phyloP scores from a whole-genome alignment of 2,888 invertebrate species.

The Hyles lineata region DNA sequence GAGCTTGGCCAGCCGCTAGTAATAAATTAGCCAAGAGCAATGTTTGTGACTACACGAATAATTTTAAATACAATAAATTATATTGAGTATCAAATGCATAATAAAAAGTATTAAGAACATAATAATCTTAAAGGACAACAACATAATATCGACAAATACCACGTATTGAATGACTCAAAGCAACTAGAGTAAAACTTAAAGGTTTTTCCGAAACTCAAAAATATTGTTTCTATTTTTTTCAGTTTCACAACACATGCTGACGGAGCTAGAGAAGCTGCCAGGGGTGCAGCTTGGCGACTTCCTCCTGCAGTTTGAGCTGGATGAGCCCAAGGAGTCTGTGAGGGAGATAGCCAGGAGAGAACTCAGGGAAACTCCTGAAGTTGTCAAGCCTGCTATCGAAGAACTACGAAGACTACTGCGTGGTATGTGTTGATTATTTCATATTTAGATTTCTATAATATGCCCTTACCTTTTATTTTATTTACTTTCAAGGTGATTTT shows the following conservation, averaged over 20 bases:
- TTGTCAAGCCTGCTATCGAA: constrained; percentile 82
- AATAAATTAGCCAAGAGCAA: too few species aligned
- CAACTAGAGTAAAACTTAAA: too few species aligned
- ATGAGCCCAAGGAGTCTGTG: constrained; percentile 86
- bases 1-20: too few species aligned
- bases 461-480: too few species aligned
- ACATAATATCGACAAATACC: too few species aligned
- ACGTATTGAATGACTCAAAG: too few species aligned
- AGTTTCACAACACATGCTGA: constrained; percentile 90
- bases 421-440: constrained; percentile 70
- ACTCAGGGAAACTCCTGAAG: constrained; percentile 88
- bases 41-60: too few species aligned
- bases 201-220: background rate
- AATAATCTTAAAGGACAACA: too few species aligned
- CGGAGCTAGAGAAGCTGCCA: constrained; percentile 88
- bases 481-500: too few species aligned
- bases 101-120: too few species aligned
- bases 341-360: constrained; percentile 88
- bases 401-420: constrained; percentile 85
- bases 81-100: too few species aligned
- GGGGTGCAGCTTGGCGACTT: constrained; percentile 88
- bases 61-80: too few species aligned
- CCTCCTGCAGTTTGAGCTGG: constrained; percentile 88
- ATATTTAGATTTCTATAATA: background rate
- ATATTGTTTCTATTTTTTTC: constrained; percentile 32